Evolutionary conservation across 1,140 invertebrate genomes (phyloP), one percentile per base, ranked within the genome.

Genomic region (Saccostrea glomerata): DNA sequence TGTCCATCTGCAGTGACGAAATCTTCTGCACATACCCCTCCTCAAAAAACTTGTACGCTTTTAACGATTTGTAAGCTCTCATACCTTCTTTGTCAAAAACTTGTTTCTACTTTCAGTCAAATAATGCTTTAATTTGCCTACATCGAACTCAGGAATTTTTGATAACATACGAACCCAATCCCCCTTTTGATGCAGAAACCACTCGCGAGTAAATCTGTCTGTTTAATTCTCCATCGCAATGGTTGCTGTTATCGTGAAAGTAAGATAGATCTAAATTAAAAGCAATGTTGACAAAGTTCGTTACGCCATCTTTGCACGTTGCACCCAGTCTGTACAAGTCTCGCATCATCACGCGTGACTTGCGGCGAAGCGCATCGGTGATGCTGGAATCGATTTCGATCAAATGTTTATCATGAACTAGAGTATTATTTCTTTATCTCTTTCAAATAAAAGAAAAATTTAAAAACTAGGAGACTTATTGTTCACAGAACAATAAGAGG

Each of bases 21-120:
- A 85, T 85, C 47, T 63, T 85, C 36, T 85, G 84, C 15, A 85
- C 84, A 63, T 85, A 85, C 11, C 84, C 84, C 60, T 85, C 84
- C 40, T 85, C 84, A 30, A 85, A 85, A 40, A 63, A 85, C 40
- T 85, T 66, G 58, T 85, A 85, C 3, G 58, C 85, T 55, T 86
- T 86, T 17, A 86, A 30, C 3, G 85, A 77, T 73, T 84, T 84
- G 30, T 84, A 84, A n/a, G 82, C 82, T 11, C 36, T 13, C 23
- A 84, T 40, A 12, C 82, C 82, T 30, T 84, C 82, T 54, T 84
- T 84, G 47, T 84, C 82, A 54, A 84, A 84, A 13, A 1, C 60
- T 85, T 58, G 47, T 85, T 85, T 85, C 84, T 55, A 36, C 30
- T 85, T 56, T 55, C 54, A 1, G 56, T 85, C 23, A 85, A 58